Evolutionary conservation across 2,797 vertebrate genomes (phyloP), one percentile per base, ranked within the genome.

Genomic region (Trichosurus vulpecula): DNA sequence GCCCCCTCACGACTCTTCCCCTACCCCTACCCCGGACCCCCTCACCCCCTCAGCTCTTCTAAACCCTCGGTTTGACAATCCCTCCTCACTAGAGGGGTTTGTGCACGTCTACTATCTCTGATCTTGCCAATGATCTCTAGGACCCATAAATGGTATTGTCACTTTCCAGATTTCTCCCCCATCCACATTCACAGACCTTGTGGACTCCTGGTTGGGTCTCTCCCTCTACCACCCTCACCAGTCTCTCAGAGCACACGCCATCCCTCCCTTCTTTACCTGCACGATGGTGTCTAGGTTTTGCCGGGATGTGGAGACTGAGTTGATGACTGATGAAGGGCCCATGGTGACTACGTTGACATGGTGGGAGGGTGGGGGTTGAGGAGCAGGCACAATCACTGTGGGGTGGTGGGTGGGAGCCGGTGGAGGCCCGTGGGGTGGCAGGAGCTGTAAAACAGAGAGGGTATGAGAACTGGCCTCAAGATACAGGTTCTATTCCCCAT

Each of bases 221-320:
- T 5, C 0, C 4, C 2, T 54, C 0, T 6, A 8, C n/a, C 14
- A 1, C 29, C 74, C 54, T 31, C 57, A 13, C 74, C 22, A 51
- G 9, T 1, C 19, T 41, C 57, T 66, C 57, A 56, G 22, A 52
- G 30, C 29, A 55, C 0, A 3, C 0, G 51, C 27, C 55, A 57
- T 27, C 52, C 51, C 89, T 31, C 87, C 55, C 92, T 25, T 0
- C 0, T 96, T 98, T 97, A 99, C 99, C 99, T 99, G 99, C 98
- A 99, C 99, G 0, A 99, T 99, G 95, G 99, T 99, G 99, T 99
- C 99, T 98, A 99, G 99, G 98, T 99, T 99, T 98, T 99, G 99
- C 98, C 99, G 99, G 95, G 99, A 99, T 0, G 99, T 99, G 96
- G 99, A 99, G 96, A 99, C 99, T 22, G 99, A 99, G 98, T 99